Base-by-base conservation (phyloP, 2,888 invertebrate genomes). In the Diaperis boleti region DNA sequence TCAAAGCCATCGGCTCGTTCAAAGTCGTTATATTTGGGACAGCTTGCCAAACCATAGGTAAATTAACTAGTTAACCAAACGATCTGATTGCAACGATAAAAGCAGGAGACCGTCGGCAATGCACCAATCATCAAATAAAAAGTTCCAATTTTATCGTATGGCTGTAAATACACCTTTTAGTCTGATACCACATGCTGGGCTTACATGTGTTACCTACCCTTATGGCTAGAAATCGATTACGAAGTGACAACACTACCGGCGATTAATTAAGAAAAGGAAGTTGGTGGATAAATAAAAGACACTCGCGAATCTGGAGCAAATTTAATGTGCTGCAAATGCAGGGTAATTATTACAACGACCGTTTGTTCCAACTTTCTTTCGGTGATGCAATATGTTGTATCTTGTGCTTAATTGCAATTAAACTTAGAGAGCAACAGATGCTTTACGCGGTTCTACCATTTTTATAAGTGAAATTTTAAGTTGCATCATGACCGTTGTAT, bases 341-440 rank as follows among this genome's bases (percentile, higher is more conserved):
- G 26, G 26, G 26, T 26, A 26, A 26, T 26, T 26, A 26, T 26
- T 26, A n/a, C n/a, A 39, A 39, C 17, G 35, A 35, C 49, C 35
- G 7, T 14, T 17, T 17, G 17, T 14, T 18, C 17, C 49, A 18
- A 49, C 49, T 49, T 49, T 49, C 49, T 49, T 49, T 14, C 6
- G 35, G 33, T 49, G 49, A 49, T 49, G 49, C 49, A 49, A 49
- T 35, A 31, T 10, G 49, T 49, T 49, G 33, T 47, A 15, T 22
- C 20, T 20, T 44, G 39, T 26, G 13, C 14, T 47, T 31, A 47
- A 15, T 29, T 31, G 29, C 47, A 47, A 47, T 47, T 47, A 47
- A 29, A 15, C 31, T 47, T 31, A 47, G 31, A 47, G 29, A 31
- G 35, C 17, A 49, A 18, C 49, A 49, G 49, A 49, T 49, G 49